phyloP scores from a whole-genome alignment of 2,113 vertebrate genomes.

The Progne subis region DNA sequence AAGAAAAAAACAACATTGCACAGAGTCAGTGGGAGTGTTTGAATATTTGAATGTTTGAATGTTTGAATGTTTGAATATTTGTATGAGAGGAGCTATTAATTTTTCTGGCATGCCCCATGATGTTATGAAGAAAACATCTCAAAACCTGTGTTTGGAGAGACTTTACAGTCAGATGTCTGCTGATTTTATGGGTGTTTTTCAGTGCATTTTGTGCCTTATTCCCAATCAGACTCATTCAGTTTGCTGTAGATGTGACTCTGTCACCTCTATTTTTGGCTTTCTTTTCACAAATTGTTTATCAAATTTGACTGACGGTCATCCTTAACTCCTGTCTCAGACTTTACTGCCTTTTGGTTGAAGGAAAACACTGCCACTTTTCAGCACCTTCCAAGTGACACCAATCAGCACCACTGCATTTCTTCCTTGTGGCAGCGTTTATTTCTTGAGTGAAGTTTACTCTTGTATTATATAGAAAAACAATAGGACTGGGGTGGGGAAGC shows the following conservation, averaged over 20 bases:
- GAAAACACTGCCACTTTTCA: background rate
- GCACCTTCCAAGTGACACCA: background rate
- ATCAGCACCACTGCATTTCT: background rate
- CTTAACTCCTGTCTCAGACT: background rate
- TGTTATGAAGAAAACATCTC: background rate
- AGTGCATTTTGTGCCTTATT: background rate
- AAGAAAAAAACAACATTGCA: background rate
- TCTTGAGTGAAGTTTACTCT: background rate
- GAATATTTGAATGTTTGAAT: background rate
- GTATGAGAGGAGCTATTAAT: background rate
- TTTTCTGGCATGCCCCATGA: background rate
- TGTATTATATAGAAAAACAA: background rate
- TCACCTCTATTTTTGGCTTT: background rate
- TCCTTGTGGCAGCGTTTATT: background rate
- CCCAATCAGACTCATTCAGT: background rate
- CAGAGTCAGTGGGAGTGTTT: background rate
- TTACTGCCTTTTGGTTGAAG: background rate
- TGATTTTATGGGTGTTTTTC: background rate
- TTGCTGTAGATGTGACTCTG: background rate
- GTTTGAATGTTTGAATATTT: background rate
- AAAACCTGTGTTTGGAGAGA: background rate
- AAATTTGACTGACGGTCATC: background rate
- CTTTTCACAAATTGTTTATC: background rate
- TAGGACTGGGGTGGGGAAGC: background rate
- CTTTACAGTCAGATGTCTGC: background rate